These are phyloP conservation scores for Anthoscopus minutus DNA, from an alignment of 2,113 vertebrate genomes.

Conservation along the genomic window DNA sequence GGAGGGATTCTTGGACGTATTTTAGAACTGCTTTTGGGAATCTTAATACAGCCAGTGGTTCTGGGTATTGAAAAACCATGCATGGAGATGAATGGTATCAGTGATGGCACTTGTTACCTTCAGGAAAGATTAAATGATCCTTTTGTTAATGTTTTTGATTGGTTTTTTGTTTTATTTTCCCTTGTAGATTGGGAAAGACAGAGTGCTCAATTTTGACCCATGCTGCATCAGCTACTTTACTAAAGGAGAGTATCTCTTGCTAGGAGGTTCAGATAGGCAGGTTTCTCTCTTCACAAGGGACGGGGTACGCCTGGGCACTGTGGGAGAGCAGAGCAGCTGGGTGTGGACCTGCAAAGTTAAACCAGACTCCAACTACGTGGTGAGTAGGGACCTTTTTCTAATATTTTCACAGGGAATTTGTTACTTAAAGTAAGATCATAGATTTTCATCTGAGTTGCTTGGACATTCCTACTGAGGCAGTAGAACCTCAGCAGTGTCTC, in stretches of 20 bases:
- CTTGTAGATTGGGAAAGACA: conserved; percentile 89
- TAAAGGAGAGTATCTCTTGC: conserved; percentile 92
- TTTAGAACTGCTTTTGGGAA: not conserved
- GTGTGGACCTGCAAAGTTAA: conserved; percentile 93
- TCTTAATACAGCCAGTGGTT: not conserved
- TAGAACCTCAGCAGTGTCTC: not conserved
- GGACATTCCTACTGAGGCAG: not conserved
- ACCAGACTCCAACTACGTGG: conserved; percentile 96
- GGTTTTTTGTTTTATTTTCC: not conserved
- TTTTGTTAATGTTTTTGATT: not conserved
- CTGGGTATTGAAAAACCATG: not conserved
- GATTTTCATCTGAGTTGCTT: not conserved
- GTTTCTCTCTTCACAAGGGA: conserved; percentile 95
- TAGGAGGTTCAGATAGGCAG: conserved; percentile 93
- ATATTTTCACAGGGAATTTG: not conserved
- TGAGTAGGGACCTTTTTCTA: conserved; percentile 54
- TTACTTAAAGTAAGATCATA: not conserved
- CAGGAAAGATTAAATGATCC: not conserved
- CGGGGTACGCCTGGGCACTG: conserved; percentile 85
- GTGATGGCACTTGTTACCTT: not conserved
- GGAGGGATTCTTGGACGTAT: not conserved
- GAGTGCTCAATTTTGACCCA: conserved; percentile 85
- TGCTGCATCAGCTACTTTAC: conserved; percentile 96
- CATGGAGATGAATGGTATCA: not conserved
- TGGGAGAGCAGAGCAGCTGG: conserved; percentile 92